Conservation (phyloP, 2,113 vertebrate genomes). For the Xenus cinereus region DNA sequence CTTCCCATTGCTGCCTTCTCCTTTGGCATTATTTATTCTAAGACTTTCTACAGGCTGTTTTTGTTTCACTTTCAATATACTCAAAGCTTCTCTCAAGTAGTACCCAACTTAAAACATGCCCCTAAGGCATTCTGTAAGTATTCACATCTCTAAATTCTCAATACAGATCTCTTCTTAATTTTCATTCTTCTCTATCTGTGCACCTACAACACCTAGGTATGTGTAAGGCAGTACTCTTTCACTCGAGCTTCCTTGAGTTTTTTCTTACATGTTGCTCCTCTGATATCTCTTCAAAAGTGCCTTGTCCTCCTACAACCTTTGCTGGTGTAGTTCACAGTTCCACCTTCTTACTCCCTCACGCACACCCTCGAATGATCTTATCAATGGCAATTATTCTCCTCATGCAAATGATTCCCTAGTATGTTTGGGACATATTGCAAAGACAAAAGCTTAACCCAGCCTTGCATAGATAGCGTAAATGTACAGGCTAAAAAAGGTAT, state of each 20-base stretch:
- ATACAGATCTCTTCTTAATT: not conserved
- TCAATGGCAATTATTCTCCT: not conserved
- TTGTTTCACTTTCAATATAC: not conserved
- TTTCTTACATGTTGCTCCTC: not conserved
- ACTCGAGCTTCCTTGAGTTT: not conserved
- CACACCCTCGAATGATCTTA: not conserved
- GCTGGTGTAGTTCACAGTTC: not conserved
- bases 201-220: not conserved
- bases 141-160: not conserved
- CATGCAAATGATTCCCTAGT: not conserved
- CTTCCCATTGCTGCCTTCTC: not conserved
- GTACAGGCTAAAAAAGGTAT: not conserved
- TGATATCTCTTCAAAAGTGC: not conserved
- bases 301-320: not conserved
- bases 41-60: not conserved
- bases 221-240: not conserved
- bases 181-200: not conserved
- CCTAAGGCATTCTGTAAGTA: not conserved
- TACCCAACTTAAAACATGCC: not conserved
- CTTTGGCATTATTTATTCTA: not conserved
- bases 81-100: not conserved
- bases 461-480: accelerated
- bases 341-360: not conserved
- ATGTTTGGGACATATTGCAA: not conserved
- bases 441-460: not conserved